These are phyloP conservation scores for Pseudomyrmex pallidus DNA, from an alignment of 1,140 invertebrate genomes.

Conservation along the genomic window DNA sequence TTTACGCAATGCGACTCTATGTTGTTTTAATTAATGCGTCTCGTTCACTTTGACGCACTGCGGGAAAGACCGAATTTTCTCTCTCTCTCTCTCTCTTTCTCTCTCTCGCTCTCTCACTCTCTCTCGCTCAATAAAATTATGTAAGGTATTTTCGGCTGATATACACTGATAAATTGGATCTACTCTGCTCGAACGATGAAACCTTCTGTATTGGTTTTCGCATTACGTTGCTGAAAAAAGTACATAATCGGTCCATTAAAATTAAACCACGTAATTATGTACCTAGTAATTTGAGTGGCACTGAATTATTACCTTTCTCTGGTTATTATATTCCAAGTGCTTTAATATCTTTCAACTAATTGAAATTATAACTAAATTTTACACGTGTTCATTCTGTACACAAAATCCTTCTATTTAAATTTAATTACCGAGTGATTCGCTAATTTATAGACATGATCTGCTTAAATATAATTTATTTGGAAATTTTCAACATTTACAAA, in stretches of 20 bases:
- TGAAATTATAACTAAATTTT: too few species aligned
- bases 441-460: too few species aligned
- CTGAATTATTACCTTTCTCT: too few species aligned
- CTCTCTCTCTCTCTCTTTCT: neutral
- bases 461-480: too few species aligned
- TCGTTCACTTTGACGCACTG: slow-evolving; percentile 42
- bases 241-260: slow-evolving; percentile 21
- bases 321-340: too few species aligned
- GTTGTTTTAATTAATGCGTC: slow-evolving; percentile 62
- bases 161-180: slow-evolving; percentile 31
- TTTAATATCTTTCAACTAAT: too few species aligned
- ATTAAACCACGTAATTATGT: neutral
- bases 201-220: neutral
- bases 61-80: slow-evolving; percentile 55
- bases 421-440: too few species aligned
- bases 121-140: slow-evolving; percentile 45
- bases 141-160: slow-evolving; percentile 38
- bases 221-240: slow-evolving; percentile 21
- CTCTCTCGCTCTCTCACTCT: too few species aligned
- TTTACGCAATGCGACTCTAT: slow-evolving; percentile 56
- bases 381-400: too few species aligned
- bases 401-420: too few species aligned
- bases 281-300: too few species aligned
- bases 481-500: too few species aligned
- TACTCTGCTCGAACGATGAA: slow-evolving; percentile 12